Percentiles rank a stretch among this genome's conserved stretches.
Evolutionary conservation across 2,888 invertebrate genomes (phyloP).

Genomic region (Harpagoxenus sublaevis): DNA sequence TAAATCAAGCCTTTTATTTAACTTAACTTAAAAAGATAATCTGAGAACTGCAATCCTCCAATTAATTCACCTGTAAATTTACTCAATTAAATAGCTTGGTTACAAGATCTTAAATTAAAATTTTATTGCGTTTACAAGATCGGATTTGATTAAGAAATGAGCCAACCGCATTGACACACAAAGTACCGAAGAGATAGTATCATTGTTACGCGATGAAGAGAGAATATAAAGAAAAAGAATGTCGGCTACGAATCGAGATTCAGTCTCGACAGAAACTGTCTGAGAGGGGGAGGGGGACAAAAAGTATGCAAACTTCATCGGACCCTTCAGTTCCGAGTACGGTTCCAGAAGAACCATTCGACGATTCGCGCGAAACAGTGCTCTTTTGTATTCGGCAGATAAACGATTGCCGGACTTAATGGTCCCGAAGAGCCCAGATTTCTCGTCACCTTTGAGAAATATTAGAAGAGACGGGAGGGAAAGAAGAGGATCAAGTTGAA

Average conservation of each 20-base stretch:
- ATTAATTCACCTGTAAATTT: background rate
- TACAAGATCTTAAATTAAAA: background rate
- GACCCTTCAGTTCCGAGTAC: conserved; percentile 46
- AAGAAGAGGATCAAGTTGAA: background rate
- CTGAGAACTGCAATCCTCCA: too few relatives aligned
- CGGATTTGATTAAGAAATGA: background rate
- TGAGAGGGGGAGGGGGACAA: background rate
- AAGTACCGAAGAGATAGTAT: background rate
- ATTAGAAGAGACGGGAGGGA: background rate
- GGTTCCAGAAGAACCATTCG: conserved; percentile 52
- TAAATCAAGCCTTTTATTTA: background rate
- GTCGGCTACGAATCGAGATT: conserved; percentile 11
- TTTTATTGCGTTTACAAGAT: background rate
- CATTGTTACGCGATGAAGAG: background rate
- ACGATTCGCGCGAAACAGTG: conserved; percentile 52
- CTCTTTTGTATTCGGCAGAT: conserved; percentile 49
- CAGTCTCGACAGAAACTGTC: conserved; percentile 38
- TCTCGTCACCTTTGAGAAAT: conserved; percentile 48
- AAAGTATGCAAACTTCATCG: conserved; percentile 55
- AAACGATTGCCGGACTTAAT: conserved; percentile 49
- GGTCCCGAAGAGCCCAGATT: conserved; percentile 29
- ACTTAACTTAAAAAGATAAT: background rate
- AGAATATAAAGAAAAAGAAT: background rate
- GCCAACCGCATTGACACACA: background rate
- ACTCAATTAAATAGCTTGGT: background rate